Percentiles rank a stretch among this genome's conserved stretches.
phyloP scores from a whole-genome alignment of 2,113 vertebrate genomes.

The Eudyptes chrysolophus region DNA sequence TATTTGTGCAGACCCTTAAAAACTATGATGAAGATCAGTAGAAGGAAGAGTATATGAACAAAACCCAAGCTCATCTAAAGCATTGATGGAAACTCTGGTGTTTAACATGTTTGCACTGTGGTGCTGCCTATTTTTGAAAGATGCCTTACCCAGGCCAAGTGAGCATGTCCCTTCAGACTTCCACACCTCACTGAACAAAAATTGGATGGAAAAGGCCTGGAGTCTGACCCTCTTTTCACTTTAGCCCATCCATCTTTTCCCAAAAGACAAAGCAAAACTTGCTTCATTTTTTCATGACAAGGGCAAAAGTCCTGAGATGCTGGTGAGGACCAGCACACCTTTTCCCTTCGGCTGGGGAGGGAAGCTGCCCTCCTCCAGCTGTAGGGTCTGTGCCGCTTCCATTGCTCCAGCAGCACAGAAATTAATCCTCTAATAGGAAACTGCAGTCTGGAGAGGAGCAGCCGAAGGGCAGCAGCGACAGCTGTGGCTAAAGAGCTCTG shows the following conservation, averaged over 20 bases:
- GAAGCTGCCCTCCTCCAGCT: not conserved
- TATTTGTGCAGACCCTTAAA: not conserved
- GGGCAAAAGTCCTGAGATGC: not conserved
- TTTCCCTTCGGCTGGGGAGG: rapidly evolving
- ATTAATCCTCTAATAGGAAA: rapidly evolving
- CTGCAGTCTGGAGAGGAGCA: not conserved
- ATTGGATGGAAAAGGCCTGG: not conserved
- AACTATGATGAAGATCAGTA: not conserved
- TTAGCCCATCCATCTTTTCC: not conserved
- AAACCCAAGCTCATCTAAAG: not conserved
- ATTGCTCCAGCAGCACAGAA: not conserved
- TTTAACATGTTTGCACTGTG: not conserved
- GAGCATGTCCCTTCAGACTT: not conserved
- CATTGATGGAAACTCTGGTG: not conserved
- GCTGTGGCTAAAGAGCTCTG: not conserved
- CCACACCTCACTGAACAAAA: not conserved
- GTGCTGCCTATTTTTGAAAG: not conserved
- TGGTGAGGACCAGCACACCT: rapidly evolving
- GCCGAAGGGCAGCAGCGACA: not conserved
- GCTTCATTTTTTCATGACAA: rapidly evolving
- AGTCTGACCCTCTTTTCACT: not conserved
- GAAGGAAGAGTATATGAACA: not conserved
- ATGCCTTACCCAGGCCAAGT: not conserved
- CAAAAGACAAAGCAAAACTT: not conserved
- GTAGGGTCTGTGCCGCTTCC: not conserved